phyloP scores from a whole-genome alignment of 2,888 invertebrate species.

The Ormyrus nitidulus region DNA sequence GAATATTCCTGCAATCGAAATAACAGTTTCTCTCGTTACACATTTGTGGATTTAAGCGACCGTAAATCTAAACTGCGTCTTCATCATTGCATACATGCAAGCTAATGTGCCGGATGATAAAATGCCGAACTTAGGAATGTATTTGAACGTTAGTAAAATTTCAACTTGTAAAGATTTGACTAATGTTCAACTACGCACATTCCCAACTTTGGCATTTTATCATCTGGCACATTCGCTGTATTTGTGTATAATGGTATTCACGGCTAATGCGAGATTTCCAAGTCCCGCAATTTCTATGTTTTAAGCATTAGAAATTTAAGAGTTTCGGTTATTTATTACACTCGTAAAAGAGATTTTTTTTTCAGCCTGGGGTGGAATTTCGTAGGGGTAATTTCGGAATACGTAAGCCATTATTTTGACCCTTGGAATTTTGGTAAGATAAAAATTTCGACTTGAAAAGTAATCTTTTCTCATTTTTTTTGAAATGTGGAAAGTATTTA shows the following conservation, averaged over 20 bases:
- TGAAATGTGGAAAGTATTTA: no score
- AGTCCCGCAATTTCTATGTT: no score
- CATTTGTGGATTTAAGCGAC: not conserved
- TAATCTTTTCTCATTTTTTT: no score
- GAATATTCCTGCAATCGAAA: no score
- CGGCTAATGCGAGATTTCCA: no score
- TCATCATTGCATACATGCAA: slow-evolving; percentile 16
- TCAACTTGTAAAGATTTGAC: slow-evolving; percentile 39
- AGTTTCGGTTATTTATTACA: not conserved
- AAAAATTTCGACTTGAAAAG: no score
- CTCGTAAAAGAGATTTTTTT: not conserved
- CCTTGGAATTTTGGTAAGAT: no score
- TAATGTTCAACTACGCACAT: slow-evolving; percentile 23
- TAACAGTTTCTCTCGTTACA: not conserved
- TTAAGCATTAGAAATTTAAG: no score
- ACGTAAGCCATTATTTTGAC: no score
- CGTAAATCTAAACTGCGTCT: slow-evolving; percentile 7
- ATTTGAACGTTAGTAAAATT: slow-evolving; percentile 35
- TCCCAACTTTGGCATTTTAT: slow-evolving; percentile 37
- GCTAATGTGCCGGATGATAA: slow-evolving; percentile 32
- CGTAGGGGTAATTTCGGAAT: no score
- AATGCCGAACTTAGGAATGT: slow-evolving; percentile 40
- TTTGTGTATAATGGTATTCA: slow-evolving; percentile 18
- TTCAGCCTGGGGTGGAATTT: no score
- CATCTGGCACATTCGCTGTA: slow-evolving; percentile 3